These are phyloP conservation scores for Marcusenius ussheri DNA, from an alignment of 2,113 vertebrate genomes.

Conservation along the genomic window DNA sequence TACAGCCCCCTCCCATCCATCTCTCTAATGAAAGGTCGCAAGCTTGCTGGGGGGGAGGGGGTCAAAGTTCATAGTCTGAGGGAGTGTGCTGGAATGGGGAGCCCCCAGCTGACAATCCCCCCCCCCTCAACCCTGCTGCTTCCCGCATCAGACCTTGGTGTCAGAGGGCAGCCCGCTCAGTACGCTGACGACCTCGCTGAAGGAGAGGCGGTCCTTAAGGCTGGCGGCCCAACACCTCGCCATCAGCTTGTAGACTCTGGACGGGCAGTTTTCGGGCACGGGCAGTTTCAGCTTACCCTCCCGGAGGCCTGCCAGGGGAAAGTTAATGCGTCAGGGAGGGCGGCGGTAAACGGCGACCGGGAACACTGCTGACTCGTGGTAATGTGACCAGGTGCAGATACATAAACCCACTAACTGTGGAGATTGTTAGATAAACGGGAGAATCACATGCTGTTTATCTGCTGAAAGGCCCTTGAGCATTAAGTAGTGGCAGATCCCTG, in stretches of 20 bases:
- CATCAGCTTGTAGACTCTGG: slow-evolving; percentile 85
- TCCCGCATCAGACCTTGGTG: slow-evolving; percentile 75
- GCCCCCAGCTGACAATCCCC: not conserved
- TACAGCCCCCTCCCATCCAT: not conserved
- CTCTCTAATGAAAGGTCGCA: slow-evolving; percentile 56
- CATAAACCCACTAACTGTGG: not conserved
- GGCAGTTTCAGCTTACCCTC: slow-evolving; percentile 72
- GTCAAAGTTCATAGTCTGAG: slow-evolving; percentile 47
- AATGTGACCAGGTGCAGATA: not conserved
- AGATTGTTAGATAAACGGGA: not conserved
- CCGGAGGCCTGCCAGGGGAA: slow-evolving; percentile 67
- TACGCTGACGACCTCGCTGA: slow-evolving; percentile 75
- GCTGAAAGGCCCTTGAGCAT: not conserved
- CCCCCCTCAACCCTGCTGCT: not conserved
- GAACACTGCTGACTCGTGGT: no score
- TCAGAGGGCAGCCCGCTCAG: slow-evolving; percentile 76
- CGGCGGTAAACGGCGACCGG: not conserved
- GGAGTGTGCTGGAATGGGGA: slow-evolving; percentile 27
- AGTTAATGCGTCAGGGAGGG: not conserved
- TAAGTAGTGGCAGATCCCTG: not conserved
- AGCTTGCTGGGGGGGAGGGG: slow-evolving; percentile 29
- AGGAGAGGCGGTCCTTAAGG: slow-evolving; percentile 89
- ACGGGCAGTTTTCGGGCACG: slow-evolving; percentile 77
- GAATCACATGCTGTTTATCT: not conserved
- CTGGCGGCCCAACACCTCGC: slow-evolving; percentile 82